Conservation (phyloP, 2,113 vertebrate genomes). For the Bucco capensis region DNA sequence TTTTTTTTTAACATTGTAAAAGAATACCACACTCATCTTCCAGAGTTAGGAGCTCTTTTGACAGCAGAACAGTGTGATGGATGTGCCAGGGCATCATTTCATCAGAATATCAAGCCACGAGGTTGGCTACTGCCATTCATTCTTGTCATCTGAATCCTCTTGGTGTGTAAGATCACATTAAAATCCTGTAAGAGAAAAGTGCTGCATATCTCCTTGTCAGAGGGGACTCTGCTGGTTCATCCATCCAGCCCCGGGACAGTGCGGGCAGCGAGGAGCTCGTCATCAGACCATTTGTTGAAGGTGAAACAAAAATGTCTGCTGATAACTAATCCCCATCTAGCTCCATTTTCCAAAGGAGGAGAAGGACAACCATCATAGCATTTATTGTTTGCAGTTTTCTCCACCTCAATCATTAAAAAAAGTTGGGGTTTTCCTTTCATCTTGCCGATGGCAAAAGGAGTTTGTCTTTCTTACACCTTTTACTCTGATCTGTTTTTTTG, state of each 20-base stretch:
- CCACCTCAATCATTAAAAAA: neutral
- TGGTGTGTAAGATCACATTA: neutral
- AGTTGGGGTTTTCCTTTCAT: neutral
- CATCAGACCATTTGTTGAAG: neutral
- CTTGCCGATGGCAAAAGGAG: neutral
- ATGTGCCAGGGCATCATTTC: slow-evolving; percentile 50
- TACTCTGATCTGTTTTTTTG: neutral
- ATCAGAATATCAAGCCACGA: slow-evolving; percentile 46
- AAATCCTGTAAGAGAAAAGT: neutral
- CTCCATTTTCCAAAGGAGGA: neutral
- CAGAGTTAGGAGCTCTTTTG: slow-evolving; percentile 19
- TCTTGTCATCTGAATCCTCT: slow-evolving; percentile 33
- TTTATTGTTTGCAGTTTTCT: neutral
- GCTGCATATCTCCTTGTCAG: neutral
- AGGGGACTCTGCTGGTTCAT: neutral
- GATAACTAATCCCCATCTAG: neutral
- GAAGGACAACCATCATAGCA: neutral
- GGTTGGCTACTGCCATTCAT: slow-evolving; percentile 49
- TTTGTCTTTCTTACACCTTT: slow-evolving; percentile 2
- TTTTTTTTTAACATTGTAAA: neutral
- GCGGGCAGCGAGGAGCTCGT: neutral
- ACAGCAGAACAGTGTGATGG: slow-evolving; percentile 51
- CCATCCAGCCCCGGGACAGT: neutral
- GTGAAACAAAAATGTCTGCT: neutral
- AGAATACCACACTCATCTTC: slow-evolving; percentile 52